Base-by-base conservation (phyloP, 2,888 invertebrate species). In the Mactromeris polynyma region DNA sequence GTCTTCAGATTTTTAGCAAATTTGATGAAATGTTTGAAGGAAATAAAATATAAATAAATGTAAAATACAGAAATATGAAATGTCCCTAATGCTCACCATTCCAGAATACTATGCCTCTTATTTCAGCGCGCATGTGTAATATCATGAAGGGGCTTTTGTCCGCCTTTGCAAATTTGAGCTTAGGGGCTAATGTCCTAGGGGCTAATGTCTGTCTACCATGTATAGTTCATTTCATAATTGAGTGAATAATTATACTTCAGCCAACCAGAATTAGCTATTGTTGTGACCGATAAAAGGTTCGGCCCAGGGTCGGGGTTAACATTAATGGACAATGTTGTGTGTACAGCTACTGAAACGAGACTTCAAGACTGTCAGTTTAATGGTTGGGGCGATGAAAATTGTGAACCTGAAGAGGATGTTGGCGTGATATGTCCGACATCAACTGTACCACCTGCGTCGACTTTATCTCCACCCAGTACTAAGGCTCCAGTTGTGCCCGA, bases 301-400 rank as follows among this genome's bases (percentile, higher is more conserved):
- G 94, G 94, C 11, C 82, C 64, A 14, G 95, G 95, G 0, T 88
- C 84, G 0, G 95, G 94, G 7, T 46, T 79, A 0, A 94, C 95
- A 54, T 69, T 94, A 21, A 88, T 95, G 90, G 94, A 95, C 58
- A 93, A 95, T 77, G 93, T 95, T 0, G 87, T 88, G 17, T 95
- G 95, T 89, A 80, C 88, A 1, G 95, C 94, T 0, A 94, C 94
- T 6, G 95, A 95, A 82, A 54, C 85, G 0, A 78, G 88, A 31
- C 69, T 95, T 21, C 88, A 89, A 14, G 81, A 87, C 33, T 95
- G 95, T 89, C 85, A 91, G 6, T 93, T 92, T 81, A 73, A 81
- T 33, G 93, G 93, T 7, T 95, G 94, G 93, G 89, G 90, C 1
- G 87, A 90, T 42, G 92, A 84, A 81, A 93, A 95, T 88, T 95